Evolutionary conservation across 37 sponge, comb jelly and placozoan species (phyloP).

Genomic region (Beroe forskalii): DNA sequence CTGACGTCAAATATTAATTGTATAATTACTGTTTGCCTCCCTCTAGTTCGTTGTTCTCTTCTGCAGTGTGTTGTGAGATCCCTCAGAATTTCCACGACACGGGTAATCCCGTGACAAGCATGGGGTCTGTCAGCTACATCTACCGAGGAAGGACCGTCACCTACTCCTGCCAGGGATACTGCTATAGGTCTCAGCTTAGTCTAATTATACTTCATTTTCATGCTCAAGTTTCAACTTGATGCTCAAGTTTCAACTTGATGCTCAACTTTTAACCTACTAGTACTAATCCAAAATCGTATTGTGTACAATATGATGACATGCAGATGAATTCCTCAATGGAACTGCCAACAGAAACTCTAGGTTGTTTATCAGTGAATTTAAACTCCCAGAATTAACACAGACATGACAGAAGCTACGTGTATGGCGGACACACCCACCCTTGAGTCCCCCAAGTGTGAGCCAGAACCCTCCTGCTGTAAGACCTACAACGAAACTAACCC

Average conservation of each 20-base stretch:
- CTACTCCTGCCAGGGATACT: background rate
- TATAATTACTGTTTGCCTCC: no score
- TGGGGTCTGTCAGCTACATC: background rate
- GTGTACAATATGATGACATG: no score
- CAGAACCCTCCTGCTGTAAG: background rate
- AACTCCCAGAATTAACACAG: constrained; percentile 8
- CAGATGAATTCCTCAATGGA: no score
- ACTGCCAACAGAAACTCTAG: no score
- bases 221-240: no score
- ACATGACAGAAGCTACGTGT: constrained; percentile 1
- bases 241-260: no score
- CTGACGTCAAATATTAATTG: no score
- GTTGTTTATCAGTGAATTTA: no score
- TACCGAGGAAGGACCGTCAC: constrained; percentile 17
- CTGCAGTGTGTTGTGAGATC: constrained; percentile 3
- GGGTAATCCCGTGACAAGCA: background rate
- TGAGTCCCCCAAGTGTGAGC: constrained; percentile 30
- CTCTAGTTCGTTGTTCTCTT: no score
- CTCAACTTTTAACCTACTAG: no score
- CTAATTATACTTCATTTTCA: no score
- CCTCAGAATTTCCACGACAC: background rate
- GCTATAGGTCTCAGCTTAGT: constrained; percentile 6
- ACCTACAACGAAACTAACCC: background rate
- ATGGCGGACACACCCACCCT: background rate
- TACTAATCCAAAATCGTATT: no score